phyloP scores from a whole-genome alignment of 2,113 vertebrate genomes.

The Caretta caretta region DNA sequence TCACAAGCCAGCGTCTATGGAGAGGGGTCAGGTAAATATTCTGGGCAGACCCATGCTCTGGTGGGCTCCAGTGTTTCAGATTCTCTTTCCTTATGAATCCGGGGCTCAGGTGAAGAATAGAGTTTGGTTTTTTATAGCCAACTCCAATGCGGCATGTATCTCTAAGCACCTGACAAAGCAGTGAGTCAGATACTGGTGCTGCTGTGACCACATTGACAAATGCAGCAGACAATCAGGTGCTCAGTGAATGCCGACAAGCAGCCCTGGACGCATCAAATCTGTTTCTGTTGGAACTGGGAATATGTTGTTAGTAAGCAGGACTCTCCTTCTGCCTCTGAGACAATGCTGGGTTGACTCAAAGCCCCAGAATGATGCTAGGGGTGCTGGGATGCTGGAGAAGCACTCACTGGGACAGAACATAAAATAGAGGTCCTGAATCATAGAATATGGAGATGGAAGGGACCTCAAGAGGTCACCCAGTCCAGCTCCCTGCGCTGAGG shows the following conservation, averaged over 20 bases:
- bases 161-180: neutral
- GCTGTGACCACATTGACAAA: neutral
- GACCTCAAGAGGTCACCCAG: too few species aligned
- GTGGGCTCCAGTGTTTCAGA: neutral
- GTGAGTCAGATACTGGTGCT: neutral
- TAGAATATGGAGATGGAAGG: too few species aligned
- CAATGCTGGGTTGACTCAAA: neutral
- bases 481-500: too few species aligned
- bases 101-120: neutral
- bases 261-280: too few species aligned
- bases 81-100: neutral
- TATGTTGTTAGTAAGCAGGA: neutral
- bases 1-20: neutral
- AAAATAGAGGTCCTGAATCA: neutral
- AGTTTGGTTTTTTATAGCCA: neutral
- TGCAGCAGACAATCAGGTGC: neutral
- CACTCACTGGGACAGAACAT: neutral
- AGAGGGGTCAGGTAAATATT: neutral
- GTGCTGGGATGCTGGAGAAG: too few species aligned
- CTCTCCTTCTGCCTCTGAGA: neutral
- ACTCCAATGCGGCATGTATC: neutral
- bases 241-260: neutral
- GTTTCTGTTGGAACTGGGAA: neutral
- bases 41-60: neutral
- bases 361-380: neutral